Evolutionary conservation across 2,797 vertebrate genomes (phyloP), one percentile per base, ranked within the genome.

Genomic region (Glyptemys insculpta): DNA sequence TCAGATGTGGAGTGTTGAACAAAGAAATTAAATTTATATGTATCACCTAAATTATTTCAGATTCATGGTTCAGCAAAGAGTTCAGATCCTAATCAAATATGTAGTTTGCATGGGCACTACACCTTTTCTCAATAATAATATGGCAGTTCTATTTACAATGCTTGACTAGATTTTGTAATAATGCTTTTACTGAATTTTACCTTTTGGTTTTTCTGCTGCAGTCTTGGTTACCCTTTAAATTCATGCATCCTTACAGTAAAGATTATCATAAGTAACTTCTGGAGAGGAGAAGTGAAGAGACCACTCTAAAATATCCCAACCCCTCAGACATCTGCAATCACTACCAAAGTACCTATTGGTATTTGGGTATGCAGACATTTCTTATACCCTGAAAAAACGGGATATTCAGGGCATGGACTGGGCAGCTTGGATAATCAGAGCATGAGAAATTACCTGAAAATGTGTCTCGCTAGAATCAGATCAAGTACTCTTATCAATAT

Each of bases 11-110:
- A 98, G 96, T 95, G 97, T 95, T 98, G 98, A 98, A 98, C 98
- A 98, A 98, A 98, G 97, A 98, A 98, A 98, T 98, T 98, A 98
- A 98, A 98, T 98, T 98, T 98, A 98, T 98, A 98, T 98, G 97
- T 98, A 98, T 98, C 96, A 97, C 97, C 97, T 98, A 97, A 98
- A 98, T 98, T 98, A 98, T 98, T 98, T 98, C 86, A 96, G 95
- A 98, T 98, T 98, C 97, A 98, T 96, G 97, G 97, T 98, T 98
- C 98, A 98, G 97, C 95, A 96, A 98, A 98, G 98, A 98, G 97
- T 98, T 98, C 97, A 98, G 97, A 97, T 98, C 96, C 92, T 98
- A 98, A 98, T 98, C 97, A 98, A 98, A 98, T 98, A 98, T 98
- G 96, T 97, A 98, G 97, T 98, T 98, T 98, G 96, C 97, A 97